phyloP scores from a whole-genome alignment of 2,113 vertebrate species.

The Pipa parva region DNA sequence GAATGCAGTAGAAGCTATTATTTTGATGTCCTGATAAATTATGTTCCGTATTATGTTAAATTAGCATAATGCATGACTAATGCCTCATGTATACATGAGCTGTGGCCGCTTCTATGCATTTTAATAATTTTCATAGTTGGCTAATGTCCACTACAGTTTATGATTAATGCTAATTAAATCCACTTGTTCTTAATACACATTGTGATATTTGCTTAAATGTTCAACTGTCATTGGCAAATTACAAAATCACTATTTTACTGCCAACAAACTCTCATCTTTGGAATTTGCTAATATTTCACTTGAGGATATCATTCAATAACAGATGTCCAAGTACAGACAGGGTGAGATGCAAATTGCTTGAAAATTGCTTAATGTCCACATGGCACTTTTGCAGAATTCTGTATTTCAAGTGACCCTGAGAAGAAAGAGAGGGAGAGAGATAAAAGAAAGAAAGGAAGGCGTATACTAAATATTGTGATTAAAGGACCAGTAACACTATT shows the following conservation, averaged over 20 bases:
- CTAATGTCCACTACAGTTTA: conserved; percentile 64
- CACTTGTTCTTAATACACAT: conserved; percentile 52
- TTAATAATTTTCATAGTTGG: conserved; percentile 71
- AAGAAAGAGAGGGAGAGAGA: too few relatives aligned
- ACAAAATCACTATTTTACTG: conserved; percentile 19
- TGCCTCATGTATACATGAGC: conserved; percentile 61
- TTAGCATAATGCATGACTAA: conserved; percentile 75
- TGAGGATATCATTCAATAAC: conserved; percentile 34
- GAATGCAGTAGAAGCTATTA: conserved; percentile 68
- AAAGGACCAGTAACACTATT: not conserved
- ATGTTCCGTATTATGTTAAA: conserved; percentile 66
- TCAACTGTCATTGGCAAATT: conserved; percentile 37
- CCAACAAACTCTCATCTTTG: conserved; percentile 25
- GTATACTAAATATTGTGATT: not conserved
- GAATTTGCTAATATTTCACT: conserved; percentile 27
- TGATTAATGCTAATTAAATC: conserved; percentile 54
- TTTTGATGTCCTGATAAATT: conserved; percentile 77
- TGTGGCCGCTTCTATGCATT: conserved; percentile 63
- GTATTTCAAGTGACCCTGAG: not conserved
- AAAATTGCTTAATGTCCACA: conserved; percentile 25
- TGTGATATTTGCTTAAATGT: conserved; percentile 50
- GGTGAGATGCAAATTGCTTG: conserved; percentile 23
- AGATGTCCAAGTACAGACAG: conserved; percentile 27
- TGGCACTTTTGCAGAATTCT: conserved; percentile 3
- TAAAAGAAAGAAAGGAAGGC: too few relatives aligned